Percentiles rank a stretch among this genome's conserved stretches.
Evolutionary conservation across 2,113 vertebrate species (phyloP).

Genomic region (Salvator merianae): DNA sequence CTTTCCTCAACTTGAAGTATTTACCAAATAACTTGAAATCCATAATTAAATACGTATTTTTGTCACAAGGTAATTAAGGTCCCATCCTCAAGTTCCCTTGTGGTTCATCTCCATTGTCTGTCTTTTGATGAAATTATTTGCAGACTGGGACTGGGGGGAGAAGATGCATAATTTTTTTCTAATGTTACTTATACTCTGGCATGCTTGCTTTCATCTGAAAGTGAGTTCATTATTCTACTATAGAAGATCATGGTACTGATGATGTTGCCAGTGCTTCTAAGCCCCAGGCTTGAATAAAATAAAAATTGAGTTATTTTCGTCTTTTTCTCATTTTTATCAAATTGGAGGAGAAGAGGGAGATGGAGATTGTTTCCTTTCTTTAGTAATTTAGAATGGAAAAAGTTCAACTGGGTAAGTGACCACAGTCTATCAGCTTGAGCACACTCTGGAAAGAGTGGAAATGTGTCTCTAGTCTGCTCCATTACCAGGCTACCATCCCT

Average conservation of each 20-base stretch:
- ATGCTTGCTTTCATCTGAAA: constrained; percentile 53
- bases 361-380: constrained; percentile 51
- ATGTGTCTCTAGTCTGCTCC: too few relatives aligned
- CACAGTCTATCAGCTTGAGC: constrained; percentile 38
- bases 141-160: too few relatives aligned
- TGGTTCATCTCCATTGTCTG: not conserved
- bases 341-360: constrained; percentile 50
- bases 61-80: not conserved
- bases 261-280: constrained; percentile 57
- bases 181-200: constrained; percentile 45
- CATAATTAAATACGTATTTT: not conserved
- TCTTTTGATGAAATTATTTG: not conserved
- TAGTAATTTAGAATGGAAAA: constrained; percentile 45
- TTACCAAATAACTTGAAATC: not conserved
- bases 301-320: constrained; percentile 60
- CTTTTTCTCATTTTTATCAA: constrained; percentile 63
- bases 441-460: too few relatives aligned
- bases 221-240: constrained; percentile 49
- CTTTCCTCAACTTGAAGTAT: not conserved
- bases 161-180: too few relatives aligned
- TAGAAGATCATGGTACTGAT: constrained; percentile 40
- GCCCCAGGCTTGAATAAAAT: constrained; percentile 57
- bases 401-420: constrained; percentile 62
- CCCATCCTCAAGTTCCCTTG: not conserved
- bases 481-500: too few relatives aligned